Base-by-base conservation (phyloP, 1,140 invertebrate species). In the Aphaenogaster ashmeadi region DNA sequence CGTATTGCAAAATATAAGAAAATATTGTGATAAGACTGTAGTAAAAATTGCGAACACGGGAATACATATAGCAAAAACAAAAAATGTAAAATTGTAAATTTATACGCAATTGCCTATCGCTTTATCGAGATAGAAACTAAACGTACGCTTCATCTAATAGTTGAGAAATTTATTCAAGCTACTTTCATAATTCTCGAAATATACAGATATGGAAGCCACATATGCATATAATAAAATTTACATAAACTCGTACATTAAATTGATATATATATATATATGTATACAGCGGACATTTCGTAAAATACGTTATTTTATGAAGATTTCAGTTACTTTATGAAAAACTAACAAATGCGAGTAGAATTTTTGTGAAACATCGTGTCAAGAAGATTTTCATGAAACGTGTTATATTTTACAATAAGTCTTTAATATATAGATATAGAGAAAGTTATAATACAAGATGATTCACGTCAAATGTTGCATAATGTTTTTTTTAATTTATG, bases 371-470 rank as follows among this genome's bases (percentile, higher is more conserved):
- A 58, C 36, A 41, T 52, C 38, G 3, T 18, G 15, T 75, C 36
- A 75, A 33, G 58, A 41, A 72, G 38, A 71, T 44, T 5, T 52
- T 21, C n/a, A n/a, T 18, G 4, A n/a, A 54, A 52, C 38, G 27
- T 27, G 27, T 72, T 21, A 11, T 71, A 83, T 58, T 72, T 83
- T 56, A 56, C 18, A 44, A 71, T 81, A 56, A 69, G 27, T 27
- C 15, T 36, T 38, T 27, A 9, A 81, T 71, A 44, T 33, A 41
- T 36, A 69, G 13, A 52, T 3, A 69, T 1, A n/a, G 18, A 56
- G 9, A 58, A 8, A 44, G 11, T 27, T 44, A 44, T 44, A 44
- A 2, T 21, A 44, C 0, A 27, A 13, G 2, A 6, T 47, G 18
- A 6, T 64, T 18, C 13, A 36, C 8, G 13, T 60, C 15, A 77